These are phyloP conservation scores for Aramus guarauna DNA, from an alignment of 2,113 vertebrate genomes.

Conservation along the genomic window DNA sequence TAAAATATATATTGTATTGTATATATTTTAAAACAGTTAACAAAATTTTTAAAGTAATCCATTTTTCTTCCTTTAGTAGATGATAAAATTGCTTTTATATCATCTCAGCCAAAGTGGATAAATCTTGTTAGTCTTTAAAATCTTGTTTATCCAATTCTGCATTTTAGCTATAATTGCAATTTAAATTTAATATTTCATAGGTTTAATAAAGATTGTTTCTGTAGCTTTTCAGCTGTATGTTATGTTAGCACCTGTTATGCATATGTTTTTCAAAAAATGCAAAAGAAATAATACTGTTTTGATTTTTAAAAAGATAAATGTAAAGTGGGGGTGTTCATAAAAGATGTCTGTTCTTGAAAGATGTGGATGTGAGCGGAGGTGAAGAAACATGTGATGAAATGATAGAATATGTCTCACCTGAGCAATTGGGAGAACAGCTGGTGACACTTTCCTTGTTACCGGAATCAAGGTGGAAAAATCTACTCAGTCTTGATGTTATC, in stretches of 20 bases:
- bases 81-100: neutral
- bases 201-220: neutral
- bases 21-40: neutral
- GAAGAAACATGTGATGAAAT: slow-evolving; percentile 72
- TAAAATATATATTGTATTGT: neutral
- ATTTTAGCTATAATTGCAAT: neutral
- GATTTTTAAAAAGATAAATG: neutral
- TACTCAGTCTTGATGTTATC: slow-evolving; percentile 89
- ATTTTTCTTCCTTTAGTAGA: neutral
- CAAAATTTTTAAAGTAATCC: neutral
- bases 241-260: neutral
- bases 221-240: neutral
- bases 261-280: neutral
- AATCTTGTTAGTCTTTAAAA: neutral
- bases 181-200: neutral
- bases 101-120: neutral
- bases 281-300: neutral
- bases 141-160: neutral
- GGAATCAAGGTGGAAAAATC: slow-evolving; percentile 93
- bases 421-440: slow-evolving; percentile 85
- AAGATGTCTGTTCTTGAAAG: slow-evolving; percentile 52
- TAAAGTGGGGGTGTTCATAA: neutral
- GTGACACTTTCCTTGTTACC: slow-evolving; percentile 89
- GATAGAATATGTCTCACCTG: slow-evolving; percentile 83
- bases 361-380: slow-evolving; percentile 66